Evolutionary conservation across 1,140 invertebrate species (phyloP).

Genomic region (Macrotrachela quadricornifera): DNA sequence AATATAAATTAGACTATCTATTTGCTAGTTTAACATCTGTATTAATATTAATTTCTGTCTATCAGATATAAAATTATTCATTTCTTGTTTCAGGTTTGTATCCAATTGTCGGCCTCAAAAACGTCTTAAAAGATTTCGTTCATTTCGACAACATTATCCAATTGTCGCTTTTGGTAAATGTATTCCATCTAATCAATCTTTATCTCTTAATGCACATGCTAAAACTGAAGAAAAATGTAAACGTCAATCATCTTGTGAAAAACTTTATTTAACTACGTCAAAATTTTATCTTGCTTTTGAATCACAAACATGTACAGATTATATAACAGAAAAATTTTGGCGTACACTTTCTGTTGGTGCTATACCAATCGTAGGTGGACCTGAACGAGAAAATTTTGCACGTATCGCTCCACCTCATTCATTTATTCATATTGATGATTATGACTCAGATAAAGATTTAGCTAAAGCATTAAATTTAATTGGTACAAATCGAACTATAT

Average conservation of each 20-base stretch:
- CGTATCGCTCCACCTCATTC: background rate
- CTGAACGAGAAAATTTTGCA: background rate
- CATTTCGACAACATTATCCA: too few relatives aligned
- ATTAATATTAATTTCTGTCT: too few relatives aligned
- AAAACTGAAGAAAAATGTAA: background rate
- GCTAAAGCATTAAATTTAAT: background rate
- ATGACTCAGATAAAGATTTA: background rate
- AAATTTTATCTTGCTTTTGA: background rate
- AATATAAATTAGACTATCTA: too few relatives aligned
- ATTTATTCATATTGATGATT: background rate
- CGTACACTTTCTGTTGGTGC: slow-evolving; percentile 8
- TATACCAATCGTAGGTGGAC: background rate
- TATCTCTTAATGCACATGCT: too few relatives aligned
- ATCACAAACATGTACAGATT: background rate
- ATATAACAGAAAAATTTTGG: background rate
- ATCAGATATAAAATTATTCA: too few relatives aligned
- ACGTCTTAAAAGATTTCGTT: too few relatives aligned
- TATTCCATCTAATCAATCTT: too few relatives aligned
- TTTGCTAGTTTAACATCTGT: too few relatives aligned
- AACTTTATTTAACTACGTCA: background rate
- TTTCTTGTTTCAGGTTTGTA: too few relatives aligned
- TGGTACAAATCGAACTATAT: background rate
- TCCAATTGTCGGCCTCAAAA: too few relatives aligned
- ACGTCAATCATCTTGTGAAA: background rate
- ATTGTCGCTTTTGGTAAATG: too few relatives aligned